Evolutionary conservation across 64 coral and sea anemone species (phyloP).

Genomic region (Dendrophyllia cribrosa): DNA sequence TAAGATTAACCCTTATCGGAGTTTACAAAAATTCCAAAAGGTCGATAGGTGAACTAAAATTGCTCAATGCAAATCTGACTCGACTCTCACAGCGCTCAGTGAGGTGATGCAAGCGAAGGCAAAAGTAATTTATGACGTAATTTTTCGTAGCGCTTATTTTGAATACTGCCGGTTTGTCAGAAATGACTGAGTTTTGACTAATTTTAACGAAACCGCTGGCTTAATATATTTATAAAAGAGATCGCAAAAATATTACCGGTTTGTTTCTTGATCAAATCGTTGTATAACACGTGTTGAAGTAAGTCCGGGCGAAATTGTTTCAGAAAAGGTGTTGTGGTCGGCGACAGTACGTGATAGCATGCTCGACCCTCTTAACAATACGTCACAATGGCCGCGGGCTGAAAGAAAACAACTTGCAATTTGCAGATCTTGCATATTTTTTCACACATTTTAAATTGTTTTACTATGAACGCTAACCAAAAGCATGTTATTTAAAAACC

Average conservation of each 20-base stretch:
- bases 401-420: not conserved
- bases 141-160: not conserved
- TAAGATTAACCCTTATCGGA: not conserved
- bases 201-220: not conserved
- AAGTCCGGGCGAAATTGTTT: not conserved
- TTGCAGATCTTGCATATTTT: slow-evolving; percentile 21
- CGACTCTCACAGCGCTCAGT: not conserved
- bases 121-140: not conserved
- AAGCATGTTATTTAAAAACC: not conserved
- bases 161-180: not conserved
- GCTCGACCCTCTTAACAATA: not conserved
- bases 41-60: not conserved
- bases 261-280: not conserved
- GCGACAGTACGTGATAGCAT: not conserved
- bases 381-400: slow-evolving; percentile 2
- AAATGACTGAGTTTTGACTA: not conserved
- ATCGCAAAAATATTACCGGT: not conserved
- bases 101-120: no score
- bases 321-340: not conserved
- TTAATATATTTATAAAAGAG: not conserved
- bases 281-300: not conserved
- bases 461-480: not conserved
- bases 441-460: not conserved
- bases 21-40: not conserved
- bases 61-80: not conserved